These are phyloP conservation scores for Eupsilia transversa DNA, from an alignment of 2,888 invertebrate genomes.

Conservation along the genomic window DNA sequence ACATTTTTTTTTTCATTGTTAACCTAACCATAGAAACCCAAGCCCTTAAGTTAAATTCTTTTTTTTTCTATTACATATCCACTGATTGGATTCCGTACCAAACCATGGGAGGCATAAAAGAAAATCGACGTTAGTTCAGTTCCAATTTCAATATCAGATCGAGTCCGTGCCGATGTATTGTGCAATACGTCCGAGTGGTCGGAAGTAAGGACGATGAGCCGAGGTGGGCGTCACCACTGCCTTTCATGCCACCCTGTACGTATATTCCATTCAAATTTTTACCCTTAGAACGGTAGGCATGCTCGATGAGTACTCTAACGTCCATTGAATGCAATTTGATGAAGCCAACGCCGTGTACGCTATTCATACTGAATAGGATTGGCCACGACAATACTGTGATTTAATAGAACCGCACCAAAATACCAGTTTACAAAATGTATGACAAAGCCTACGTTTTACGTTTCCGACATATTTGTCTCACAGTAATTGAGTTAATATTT, in stretches of 20 bases:
- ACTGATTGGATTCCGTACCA: constrained; percentile 66
- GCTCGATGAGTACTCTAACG: constrained; percentile 88
- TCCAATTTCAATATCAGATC: constrained; percentile 88
- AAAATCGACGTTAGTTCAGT: constrained; percentile 77
- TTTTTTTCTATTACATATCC: constrained; percentile 53
- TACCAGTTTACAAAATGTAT: constrained; percentile 73
- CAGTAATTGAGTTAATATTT: constrained; percentile 63
- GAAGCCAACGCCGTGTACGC: constrained; percentile 84
- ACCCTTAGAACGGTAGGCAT: constrained; percentile 82
- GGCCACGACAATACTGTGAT: constrained; percentile 86
- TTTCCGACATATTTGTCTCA: constrained; percentile 66
- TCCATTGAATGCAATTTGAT: constrained; percentile 89
- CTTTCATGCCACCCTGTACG: constrained; percentile 76
- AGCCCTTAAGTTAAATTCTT: constrained; percentile 28
- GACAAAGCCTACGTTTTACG: constrained; percentile 51
- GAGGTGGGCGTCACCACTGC: constrained; percentile 67
- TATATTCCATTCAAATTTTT: constrained; percentile 90
- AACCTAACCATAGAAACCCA: constrained; percentile 30
- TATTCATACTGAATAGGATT: constrained; percentile 86
- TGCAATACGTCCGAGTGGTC: constrained; percentile 83
- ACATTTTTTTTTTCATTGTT: neutral
- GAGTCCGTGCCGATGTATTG: constrained; percentile 83
- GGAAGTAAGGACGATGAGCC: constrained; percentile 82
- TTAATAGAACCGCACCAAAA: constrained; percentile 85
- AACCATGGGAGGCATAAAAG: constrained; percentile 68